Conservation (phyloP, 2,888 invertebrate species). For the Neocrepidodera transversa region DNA sequence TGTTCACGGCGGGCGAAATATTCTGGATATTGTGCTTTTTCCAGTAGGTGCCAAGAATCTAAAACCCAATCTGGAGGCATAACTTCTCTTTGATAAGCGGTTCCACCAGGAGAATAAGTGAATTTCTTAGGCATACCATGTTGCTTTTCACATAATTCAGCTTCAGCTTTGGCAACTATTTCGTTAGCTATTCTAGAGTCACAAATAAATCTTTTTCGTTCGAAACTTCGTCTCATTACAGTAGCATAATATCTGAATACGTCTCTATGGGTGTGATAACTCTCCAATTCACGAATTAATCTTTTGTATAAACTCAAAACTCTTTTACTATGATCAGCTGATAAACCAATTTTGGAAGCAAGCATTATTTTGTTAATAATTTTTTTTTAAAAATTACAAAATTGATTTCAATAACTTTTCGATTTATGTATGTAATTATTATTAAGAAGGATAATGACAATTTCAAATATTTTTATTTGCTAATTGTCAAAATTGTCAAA, state of each 20-base stretch:
- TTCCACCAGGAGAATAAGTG: slow-evolving; percentile 79
- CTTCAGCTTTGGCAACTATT: slow-evolving; percentile 76
- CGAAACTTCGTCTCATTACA: slow-evolving; percentile 82
- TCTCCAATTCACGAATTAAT: slow-evolving; percentile 72
- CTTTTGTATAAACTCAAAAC: slow-evolving; percentile 83
- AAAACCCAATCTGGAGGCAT: slow-evolving; percentile 83
- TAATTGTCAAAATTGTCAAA: too few species aligned
- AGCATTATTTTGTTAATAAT: too few species aligned
- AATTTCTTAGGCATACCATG: slow-evolving; percentile 82
- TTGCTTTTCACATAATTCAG: slow-evolving; percentile 72
- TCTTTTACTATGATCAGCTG: slow-evolving; percentile 76
- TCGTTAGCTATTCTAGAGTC: slow-evolving; percentile 79
- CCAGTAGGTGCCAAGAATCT: slow-evolving; percentile 93
- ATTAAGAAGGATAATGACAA: too few species aligned
- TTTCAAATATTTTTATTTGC: too few species aligned
- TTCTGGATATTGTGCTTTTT: slow-evolving; percentile 93
- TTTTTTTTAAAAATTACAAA: too few species aligned
- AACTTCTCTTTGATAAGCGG: slow-evolving; percentile 76
- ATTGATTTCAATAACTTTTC: too few species aligned
- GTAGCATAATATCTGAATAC: slow-evolving; percentile 82
- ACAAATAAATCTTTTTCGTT: slow-evolving; percentile 74
- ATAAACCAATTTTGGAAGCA: too few species aligned
- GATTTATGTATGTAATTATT: too few species aligned
- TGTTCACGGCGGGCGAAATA: slow-evolving; percentile 90
- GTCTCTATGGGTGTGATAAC: slow-evolving; percentile 68